phyloP scores from a whole-genome alignment of 2,888 invertebrate genomes.

The Ditylenchus weischeri region DNA sequence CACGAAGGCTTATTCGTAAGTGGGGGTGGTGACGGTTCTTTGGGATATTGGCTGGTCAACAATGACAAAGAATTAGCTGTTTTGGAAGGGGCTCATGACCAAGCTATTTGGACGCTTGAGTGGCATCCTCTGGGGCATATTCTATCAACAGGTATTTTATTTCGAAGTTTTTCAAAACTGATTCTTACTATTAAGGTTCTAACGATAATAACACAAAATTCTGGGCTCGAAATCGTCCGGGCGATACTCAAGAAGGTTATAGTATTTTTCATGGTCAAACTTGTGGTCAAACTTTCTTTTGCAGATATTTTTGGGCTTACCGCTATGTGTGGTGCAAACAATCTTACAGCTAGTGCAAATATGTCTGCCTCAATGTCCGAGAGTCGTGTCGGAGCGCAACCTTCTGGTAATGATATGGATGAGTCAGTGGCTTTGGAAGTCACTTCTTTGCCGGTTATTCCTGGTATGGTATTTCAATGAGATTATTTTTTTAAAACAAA shows the following conservation, averaged over 20 bases:
- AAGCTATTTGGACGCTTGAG: constrained; percentile 86
- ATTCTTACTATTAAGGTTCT: constrained; percentile 66
- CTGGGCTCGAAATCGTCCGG: constrained; percentile 97
- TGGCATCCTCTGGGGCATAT: constrained; percentile 99
- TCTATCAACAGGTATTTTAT: constrained; percentile 74
- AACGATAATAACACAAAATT: constrained; percentile 97
- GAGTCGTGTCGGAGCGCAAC: constrained; percentile 1
- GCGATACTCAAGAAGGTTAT: constrained; percentile 80
- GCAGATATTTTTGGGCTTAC: constrained; percentile 79
- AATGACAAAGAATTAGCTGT: constrained; percentile 78
- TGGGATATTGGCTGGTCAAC: constrained; percentile 93
- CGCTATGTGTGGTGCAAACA: constrained; percentile 6
- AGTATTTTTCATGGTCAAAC: no score
- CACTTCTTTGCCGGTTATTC: constrained; percentile 26
- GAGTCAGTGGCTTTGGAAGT: constrained; percentile 26
- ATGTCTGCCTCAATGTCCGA: constrained; percentile 20
- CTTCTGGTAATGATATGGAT: constrained; percentile 13
- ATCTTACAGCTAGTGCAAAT: constrained; percentile 4
- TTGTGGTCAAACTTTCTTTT: no score
- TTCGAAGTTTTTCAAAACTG: neutral
- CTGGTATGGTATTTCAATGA: constrained; percentile 30
- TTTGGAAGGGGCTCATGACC: constrained; percentile 95
- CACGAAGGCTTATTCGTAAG: constrained; percentile 96
- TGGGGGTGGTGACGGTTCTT: constrained; percentile 96
- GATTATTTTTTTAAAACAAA: constrained; percentile 2